A percentile compares a stretch with the other conserved stretches of the same genome.
Conservation (phyloP, 2,888 invertebrate species). For the Eupithecia pulchellata region DNA sequence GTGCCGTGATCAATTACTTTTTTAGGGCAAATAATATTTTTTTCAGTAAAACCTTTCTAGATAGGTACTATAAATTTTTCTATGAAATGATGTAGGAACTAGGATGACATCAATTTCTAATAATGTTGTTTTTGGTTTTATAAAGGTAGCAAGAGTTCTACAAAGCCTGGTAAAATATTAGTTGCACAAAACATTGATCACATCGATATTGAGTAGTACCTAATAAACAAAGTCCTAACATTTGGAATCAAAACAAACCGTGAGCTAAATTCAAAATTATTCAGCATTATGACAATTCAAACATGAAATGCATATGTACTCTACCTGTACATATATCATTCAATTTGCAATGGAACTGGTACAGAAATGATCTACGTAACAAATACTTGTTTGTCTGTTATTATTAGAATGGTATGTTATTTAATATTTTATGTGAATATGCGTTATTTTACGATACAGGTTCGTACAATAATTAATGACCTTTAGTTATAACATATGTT, state of each 20-base stretch:
- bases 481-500: no score
- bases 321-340: not conserved
- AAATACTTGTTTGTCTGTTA: not conserved
- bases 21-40: slow-evolving; percentile 11
- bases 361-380: not conserved
- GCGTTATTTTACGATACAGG: not conserved
- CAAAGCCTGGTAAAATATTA: not conserved
- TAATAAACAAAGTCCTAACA: not conserved
- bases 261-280: slow-evolving; percentile 11
- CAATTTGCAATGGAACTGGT: not conserved
- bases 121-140: no score
- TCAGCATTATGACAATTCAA: not conserved
- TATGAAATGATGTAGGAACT: not conserved
- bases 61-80: not conserved
- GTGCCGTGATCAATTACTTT: slow-evolving; percentile 18
- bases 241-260: not conserved
- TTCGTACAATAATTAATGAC: no score
- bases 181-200: not conserved
- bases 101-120: not conserved
- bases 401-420: not conserved
- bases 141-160: not conserved
- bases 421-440: not conserved
- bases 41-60: not conserved
- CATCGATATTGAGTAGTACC: not conserved
- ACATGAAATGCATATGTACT: not conserved